Evolutionary conservation across 2,797 vertebrate species (phyloP), one percentile per base, ranked within the genome.

Genomic region (Tragopan temminckii): DNA sequence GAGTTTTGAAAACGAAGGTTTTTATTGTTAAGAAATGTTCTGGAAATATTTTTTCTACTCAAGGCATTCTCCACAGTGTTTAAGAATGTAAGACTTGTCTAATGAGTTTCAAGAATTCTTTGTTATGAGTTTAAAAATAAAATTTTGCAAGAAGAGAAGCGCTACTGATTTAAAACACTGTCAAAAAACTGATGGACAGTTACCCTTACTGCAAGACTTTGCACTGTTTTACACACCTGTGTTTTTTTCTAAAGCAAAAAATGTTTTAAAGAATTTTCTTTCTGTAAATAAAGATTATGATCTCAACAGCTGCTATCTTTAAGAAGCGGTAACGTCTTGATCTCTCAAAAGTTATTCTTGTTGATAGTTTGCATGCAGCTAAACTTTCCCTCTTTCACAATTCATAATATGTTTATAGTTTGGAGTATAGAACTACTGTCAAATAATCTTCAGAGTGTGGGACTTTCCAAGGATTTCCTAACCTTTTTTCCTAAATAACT

Each of bases 291-390:
- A 71, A 76, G 61, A 57, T 69, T 59, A 67, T 43, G 33, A 72
- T 80, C 50, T 59, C 67, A 88, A 40, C 86, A 92, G 66, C 93
- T 95, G 72, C 68, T 92, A 52, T 50, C 53, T 83, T 93, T 75
- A 89, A 71, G 80, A 70, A 81, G 31, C 72, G 46, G 71, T 52
- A 62, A 62, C 80, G 9, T 85, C 62, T 86, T 85, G 90, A 53
- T 94, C 88, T 90, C 71, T 61, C 27, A 86, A 75, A 94, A 85
- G 59, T 90, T 94, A n/a, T 21, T 62, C 50, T 82, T 64, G 57
- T 75, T 80, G 81, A 38, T 95, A 80, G 64, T 87, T 95, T 85
- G 81, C 92, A 90, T 90, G 62, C 48, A 90, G 86, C 80, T 58
- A 87, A 71, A 90, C 64, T 88, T 91, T 88, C 81, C 23, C 35